Conservation (phyloP, 2,888 invertebrate genomes). For the Trichogramma dendrolimi region DNA sequence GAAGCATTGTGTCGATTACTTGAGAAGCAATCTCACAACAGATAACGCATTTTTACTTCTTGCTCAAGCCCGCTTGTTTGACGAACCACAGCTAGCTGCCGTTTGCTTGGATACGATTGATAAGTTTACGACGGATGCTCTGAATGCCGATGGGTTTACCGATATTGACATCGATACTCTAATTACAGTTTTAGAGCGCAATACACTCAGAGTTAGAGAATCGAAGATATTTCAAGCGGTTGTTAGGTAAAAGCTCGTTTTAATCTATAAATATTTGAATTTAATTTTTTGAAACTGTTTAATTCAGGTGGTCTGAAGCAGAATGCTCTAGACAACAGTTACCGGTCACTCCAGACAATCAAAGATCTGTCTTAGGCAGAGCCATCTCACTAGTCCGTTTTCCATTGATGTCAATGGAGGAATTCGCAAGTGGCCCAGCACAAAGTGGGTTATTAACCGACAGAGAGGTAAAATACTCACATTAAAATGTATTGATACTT, state of each 20-base stretch:
- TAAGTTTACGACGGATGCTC: conserved; percentile 74
- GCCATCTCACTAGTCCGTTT: conserved; percentile 73
- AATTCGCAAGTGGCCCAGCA: conserved; percentile 75
- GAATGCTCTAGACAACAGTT: conserved; percentile 68
- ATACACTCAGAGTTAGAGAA: conserved; percentile 74
- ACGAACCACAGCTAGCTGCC: conserved; percentile 76
- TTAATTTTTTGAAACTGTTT: conserved; percentile 8
- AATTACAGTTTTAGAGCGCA: conserved; percentile 71
- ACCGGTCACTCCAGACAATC: conserved; percentile 65
- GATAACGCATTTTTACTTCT: conserved; percentile 81
- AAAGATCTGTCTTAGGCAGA: conserved; percentile 64
- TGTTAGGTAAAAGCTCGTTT: conserved; percentile 52
- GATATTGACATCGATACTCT: conserved; percentile 79
- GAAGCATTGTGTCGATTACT: conserved; percentile 77
- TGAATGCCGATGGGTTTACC: conserved; percentile 75
- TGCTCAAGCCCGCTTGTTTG: conserved; percentile 75
- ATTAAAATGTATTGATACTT: not conserved
- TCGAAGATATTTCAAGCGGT: conserved; percentile 74
- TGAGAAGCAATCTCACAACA: conserved; percentile 68
- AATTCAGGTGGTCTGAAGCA: conserved; percentile 65
- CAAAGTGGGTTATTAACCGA: conserved; percentile 73
- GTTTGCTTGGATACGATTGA: conserved; percentile 79
- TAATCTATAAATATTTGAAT: not conserved
- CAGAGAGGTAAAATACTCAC: conserved; percentile 54
- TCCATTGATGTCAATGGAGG: conserved; percentile 80